A percentile compares a stretch with the other conserved stretches of the same genome.
phyloP scores from a whole-genome alignment of 2,888 invertebrate genomes.

The Liopterus haemorrhoidalis region DNA sequence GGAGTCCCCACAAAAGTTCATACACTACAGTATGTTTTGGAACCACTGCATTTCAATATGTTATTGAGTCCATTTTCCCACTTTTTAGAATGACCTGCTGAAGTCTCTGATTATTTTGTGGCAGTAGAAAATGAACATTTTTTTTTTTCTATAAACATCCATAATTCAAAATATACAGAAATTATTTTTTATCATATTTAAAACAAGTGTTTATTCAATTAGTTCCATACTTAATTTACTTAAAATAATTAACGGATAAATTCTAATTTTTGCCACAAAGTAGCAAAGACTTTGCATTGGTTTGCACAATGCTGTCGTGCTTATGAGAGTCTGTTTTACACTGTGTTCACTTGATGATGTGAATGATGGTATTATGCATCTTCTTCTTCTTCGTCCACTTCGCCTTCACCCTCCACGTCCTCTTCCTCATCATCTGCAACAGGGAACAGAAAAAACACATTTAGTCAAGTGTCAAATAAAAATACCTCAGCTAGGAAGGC shows the following conservation, averaged over 20 bases:
- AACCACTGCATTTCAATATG: constrained; percentile 26
- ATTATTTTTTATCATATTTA: neutral
- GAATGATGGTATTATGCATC: constrained; percentile 45
- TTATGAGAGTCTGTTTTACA: constrained; percentile 32
- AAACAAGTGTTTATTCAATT: neutral
- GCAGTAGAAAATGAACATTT: neutral
- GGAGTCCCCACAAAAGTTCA: constrained; percentile 23
- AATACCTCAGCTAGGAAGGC: too few species aligned
- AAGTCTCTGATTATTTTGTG: neutral
- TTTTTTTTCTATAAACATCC: neutral
- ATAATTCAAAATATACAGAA: neutral
- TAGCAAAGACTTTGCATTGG: constrained; percentile 42
- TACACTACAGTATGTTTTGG: constrained; percentile 23
- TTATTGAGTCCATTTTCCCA: constrained; percentile 21
- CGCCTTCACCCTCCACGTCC: constrained; percentile 45
- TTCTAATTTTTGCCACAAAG: constrained; percentile 39
- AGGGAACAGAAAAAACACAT: constrained; percentile 20
- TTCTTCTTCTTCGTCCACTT: constrained; percentile 45
- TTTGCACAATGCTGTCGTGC: constrained; percentile 36
- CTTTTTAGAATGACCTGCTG: constrained; percentile 20
- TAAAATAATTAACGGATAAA: too few species aligned
- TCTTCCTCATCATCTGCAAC: constrained; percentile 45
- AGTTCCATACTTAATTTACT: neutral
- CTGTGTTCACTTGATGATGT: constrained; percentile 26
- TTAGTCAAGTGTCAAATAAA: too few species aligned